Evolutionary conservation across 2,113 vertebrate genomes (phyloP), one percentile per base, ranked within the genome.

Genomic region (Suricata suricatta): DNA sequence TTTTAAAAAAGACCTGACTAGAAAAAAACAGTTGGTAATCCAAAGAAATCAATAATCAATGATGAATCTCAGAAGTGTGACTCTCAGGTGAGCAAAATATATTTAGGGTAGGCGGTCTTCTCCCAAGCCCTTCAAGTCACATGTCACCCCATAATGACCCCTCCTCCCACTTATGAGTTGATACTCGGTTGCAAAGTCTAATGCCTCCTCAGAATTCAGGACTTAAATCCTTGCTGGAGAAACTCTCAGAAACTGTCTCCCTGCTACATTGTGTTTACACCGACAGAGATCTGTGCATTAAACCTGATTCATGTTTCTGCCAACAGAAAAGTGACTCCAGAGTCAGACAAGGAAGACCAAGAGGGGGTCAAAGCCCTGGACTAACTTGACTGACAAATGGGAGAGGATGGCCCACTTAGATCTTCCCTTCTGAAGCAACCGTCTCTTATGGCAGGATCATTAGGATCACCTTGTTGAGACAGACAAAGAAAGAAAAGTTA

Each of bases 291-390:
- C 23, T 63, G 1, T 94, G 60, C 64, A 1, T 68, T 66, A 33
- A 9, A 86, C 94, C 52, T 92, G 60, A 97, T 25, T 33, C 72
- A 21, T 88, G 52, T 96, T 95, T 52, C 66, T 96, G 64, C 86
- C 96, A 94, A 97, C 95, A 98, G 96, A 97, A 44, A 23, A 74
- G 89, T 52, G 91, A 54, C 17, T 50, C 13, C 90, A 63, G 77
- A 98, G 35, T 91, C 97, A 15, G 95, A 98, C 13, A 82, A 77
- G 52, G 21, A 89, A 3, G 98, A 98, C 11, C 52, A 91, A 93
- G 97, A 98, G 94, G 98, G 95, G 52, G 98, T 98, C 12, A 98
- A 95, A 89, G 97, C 95, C 31, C 95, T 98, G 97, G 35, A 92
- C 4, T 96, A 95, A 93, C 52, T 29, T 35, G 50, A 88, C 64